phyloP scores from a whole-genome alignment of 2,797 vertebrate genomes.

The Anguilla megastoma region DNA sequence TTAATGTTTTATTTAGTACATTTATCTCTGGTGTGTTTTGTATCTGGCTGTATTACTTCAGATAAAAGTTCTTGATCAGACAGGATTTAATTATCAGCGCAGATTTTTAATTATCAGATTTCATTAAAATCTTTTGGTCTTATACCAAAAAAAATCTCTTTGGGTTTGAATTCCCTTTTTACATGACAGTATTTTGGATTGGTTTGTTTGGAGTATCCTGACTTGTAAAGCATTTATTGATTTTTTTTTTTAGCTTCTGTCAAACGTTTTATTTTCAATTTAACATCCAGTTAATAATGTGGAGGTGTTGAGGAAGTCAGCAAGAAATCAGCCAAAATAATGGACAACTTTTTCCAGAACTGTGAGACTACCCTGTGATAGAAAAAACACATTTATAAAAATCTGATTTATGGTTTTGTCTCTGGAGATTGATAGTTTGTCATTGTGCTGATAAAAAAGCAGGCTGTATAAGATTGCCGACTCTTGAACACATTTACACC shows the following conservation, averaged over 20 bases:
- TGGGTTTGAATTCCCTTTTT: neutral
- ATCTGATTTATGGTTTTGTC: neutral
- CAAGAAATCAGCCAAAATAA: neutral
- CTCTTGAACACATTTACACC: neutral
- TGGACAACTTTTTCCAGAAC: neutral
- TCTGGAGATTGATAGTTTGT: neutral
- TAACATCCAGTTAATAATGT: neutral
- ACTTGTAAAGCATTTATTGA: neutral
- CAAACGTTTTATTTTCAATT: neutral
- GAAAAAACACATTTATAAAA: neutral
- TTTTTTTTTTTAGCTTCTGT: neutral
- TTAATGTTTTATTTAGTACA: neutral
- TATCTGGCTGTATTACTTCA: neutral
- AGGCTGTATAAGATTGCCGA: neutral
- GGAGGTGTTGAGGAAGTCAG: neutral
- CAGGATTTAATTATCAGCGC: neutral
- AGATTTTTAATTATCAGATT: neutral
- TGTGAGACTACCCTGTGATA: neutral
- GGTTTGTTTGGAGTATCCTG: neutral
- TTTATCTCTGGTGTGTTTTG: neutral
- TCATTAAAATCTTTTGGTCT: neutral
- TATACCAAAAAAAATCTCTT: neutral
- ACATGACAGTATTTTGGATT: neutral
- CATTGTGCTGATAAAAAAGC: neutral
- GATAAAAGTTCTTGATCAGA: constrained; percentile 12